These are phyloP conservation scores for Bovichtus diacanthus DNA, from an alignment of 2,797 vertebrate genomes.

Conservation along the genomic window DNA sequence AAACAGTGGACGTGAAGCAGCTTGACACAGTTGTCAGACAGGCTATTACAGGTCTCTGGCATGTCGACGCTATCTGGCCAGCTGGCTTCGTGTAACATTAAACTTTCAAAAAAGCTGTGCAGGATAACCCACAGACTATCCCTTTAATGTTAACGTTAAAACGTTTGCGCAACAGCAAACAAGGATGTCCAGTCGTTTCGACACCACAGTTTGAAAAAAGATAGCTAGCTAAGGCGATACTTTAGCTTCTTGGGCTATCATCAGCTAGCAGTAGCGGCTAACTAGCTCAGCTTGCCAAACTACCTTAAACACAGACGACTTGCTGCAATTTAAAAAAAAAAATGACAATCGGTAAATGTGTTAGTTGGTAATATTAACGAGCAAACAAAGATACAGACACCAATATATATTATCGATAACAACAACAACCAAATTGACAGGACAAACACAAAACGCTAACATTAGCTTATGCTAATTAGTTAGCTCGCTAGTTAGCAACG, in stretches of 20 bases:
- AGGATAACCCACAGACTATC: background rate
- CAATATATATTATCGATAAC: accelerated
- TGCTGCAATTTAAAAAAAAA: accelerated
- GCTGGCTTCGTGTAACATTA: background rate
- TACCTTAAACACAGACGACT: background rate
- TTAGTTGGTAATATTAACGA: background rate
- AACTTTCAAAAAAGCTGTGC: background rate
- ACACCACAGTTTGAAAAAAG: constrained; percentile 34
- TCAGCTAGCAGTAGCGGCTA: constrained; percentile 42
- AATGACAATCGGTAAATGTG: accelerated
- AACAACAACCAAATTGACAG: constrained; percentile 11
- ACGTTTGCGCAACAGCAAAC: constrained; percentile 40
- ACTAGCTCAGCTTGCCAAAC: constrained; percentile 6
- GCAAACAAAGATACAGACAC: background rate
- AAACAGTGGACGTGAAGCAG: background rate
- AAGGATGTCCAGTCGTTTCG: constrained; percentile 31
- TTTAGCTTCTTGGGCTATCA: constrained; percentile 35
- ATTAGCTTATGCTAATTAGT: constrained; percentile 43
- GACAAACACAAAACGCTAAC: constrained; percentile 64
- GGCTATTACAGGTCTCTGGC: background rate
- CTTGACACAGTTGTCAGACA: constrained; percentile 17
- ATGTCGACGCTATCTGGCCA: background rate
- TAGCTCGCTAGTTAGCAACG: constrained; percentile 53
- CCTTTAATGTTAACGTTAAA: background rate
- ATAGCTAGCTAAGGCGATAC: constrained; percentile 34